These are phyloP conservation scores for Scaptomyza parva DNA, from an alignment of 2,888 invertebrate species.

Conservation along the genomic window DNA sequence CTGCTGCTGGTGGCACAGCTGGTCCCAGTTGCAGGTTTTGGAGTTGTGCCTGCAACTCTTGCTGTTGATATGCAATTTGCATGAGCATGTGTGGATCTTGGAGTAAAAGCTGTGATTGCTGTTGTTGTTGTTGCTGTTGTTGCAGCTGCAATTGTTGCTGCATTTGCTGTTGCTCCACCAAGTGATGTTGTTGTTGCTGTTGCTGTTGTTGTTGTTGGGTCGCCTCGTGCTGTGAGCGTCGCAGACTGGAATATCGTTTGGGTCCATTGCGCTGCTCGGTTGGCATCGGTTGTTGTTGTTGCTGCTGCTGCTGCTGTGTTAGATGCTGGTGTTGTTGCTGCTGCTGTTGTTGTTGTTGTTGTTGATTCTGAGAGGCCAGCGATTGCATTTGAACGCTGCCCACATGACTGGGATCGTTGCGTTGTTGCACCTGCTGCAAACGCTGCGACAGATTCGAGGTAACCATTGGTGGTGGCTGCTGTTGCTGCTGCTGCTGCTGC, in stretches of 20 bases:
- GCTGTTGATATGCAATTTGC: constrained; percentile 81
- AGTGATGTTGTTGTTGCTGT: constrained; percentile 65
- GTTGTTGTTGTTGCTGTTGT: constrained; percentile 62
- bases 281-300: constrained; percentile 58
- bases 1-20: constrained; percentile 57
- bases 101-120: constrained; percentile 75
- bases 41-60: constrained; percentile 80
- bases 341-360: constrained; percentile 63
- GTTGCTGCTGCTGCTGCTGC: constrained; percentile 47
- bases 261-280: constrained; percentile 86
- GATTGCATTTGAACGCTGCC: constrained; percentile 85
- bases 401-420: constrained; percentile 84
- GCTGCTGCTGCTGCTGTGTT: constrained; percentile 27
- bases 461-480: constrained; percentile 41
- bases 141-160: constrained; percentile 59
- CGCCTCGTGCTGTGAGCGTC: constrained; percentile 84
- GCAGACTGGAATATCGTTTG: constrained; percentile 89
- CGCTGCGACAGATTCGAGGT: constrained; percentile 81
- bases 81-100: constrained; percentile 80
- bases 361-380: constrained; percentile 82
- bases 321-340: constrained; percentile 40
- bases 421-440: constrained; percentile 83
- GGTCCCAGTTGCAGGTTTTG: constrained; percentile 75
- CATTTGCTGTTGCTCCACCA: constrained; percentile 68
- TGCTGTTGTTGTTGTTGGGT: constrained; percentile 62